phyloP scores from a whole-genome alignment of 2,888 invertebrate species.

The Megastigmus dorsalis region DNA sequence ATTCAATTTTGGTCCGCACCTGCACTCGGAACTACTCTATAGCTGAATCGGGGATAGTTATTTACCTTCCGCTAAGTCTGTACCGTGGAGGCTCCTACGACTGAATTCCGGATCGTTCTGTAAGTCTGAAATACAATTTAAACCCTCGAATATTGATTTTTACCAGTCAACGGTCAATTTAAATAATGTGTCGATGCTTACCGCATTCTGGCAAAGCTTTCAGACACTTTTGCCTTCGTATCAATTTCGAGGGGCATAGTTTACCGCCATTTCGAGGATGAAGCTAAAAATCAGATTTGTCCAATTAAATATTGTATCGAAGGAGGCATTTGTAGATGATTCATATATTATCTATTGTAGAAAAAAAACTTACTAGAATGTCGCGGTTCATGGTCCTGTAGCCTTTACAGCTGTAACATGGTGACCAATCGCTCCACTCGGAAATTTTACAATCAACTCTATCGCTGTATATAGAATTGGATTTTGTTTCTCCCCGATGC shows the following conservation, averaged over 20 bases:
- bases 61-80: not conserved
- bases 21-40: too few species aligned
- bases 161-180: not conserved
- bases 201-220: conserved; percentile 67
- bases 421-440: conserved; percentile 89
- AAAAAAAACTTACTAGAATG: conserved; percentile 64
- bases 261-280: conserved; percentile 79
- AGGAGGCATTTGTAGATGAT: too few species aligned
- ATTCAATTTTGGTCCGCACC: too few species aligned
- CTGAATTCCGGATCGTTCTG: conserved; percentile 11
- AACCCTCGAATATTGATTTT: not conserved
- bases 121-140: conserved; percentile 12
- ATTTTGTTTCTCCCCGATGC: conserved; percentile 14
- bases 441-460: conserved; percentile 82
- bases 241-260: conserved; percentile 78
- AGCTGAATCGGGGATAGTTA: too few species aligned
- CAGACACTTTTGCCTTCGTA: conserved; percentile 67
- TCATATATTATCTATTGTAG: too few species aligned
- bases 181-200: conserved; percentile 57
- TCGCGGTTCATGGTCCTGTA: conserved; percentile 74
- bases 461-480: conserved; percentile 46
- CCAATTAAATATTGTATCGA: not conserved
- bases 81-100: not conserved
- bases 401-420: conserved; percentile 85
- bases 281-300: conserved; percentile 65